A percentile compares a stretch with the other conserved stretches of the same genome.
Conservation (phyloP, 2,888 invertebrate species). For the Luperina nickerlii region DNA sequence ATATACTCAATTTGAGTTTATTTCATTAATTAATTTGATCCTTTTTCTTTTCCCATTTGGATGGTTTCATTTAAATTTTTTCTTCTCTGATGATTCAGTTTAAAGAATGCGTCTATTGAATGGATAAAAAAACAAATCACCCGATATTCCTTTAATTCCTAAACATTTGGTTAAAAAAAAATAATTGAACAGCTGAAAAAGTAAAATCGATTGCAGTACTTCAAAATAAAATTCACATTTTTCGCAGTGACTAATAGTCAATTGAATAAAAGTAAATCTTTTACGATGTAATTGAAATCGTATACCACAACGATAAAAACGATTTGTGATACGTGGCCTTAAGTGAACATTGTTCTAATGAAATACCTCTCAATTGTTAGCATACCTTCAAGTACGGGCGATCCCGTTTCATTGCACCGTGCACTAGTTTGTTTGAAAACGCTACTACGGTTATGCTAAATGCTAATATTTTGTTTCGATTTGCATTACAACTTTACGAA, state of each 20-base stretch:
- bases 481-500: constrained; percentile 13
- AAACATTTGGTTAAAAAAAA: not conserved
- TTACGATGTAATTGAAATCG: constrained; percentile 37
- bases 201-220: not conserved
- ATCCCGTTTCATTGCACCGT: constrained; percentile 46
- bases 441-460: constrained; percentile 26
- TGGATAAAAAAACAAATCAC: constrained; percentile 8
- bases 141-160: not conserved
- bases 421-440: constrained; percentile 37
- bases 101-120: constrained; percentile 12
- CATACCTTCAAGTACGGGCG: constrained; percentile 46
- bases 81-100: constrained; percentile 16
- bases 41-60: constrained; percentile 10
- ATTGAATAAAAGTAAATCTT: constrained; percentile 13
- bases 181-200: not conserved
- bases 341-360: constrained; percentile 75
- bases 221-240: constrained; percentile 23
- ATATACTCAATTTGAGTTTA: not conserved
- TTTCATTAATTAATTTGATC: not conserved
- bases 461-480: constrained; percentile 26
- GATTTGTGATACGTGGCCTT: constrained; percentile 66
- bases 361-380: constrained; percentile 70
- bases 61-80: not conserved
- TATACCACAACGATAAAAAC: constrained; percentile 61
- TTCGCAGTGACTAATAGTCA: not conserved